These are phyloP conservation scores for Apostichopus leukothele DNA, from an alignment of 53 echinoderm and acorn worm genomes.

Conservation along the genomic window DNA sequence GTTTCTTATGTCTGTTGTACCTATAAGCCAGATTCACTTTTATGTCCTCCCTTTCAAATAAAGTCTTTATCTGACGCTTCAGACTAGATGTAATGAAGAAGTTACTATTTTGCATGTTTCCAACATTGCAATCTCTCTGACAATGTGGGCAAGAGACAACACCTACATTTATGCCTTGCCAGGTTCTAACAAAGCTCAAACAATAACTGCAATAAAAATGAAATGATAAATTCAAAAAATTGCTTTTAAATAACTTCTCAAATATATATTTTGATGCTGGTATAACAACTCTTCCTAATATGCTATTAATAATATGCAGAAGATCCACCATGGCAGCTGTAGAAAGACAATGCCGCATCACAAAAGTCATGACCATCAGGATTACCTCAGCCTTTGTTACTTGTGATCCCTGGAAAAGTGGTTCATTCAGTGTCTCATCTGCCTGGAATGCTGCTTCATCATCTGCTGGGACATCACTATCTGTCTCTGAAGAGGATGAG, in stretches of 20 bases:
- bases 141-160: slow-evolving; percentile 31
- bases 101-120: background rate
- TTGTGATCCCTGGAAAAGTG: background rate
- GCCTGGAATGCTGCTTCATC: background rate
- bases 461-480: background rate
- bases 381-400: slow-evolving; percentile 55
- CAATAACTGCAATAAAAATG: slow-evolving; percentile 28
- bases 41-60: background rate
- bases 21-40: background rate
- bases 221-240: background rate
- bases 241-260: background rate
- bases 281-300: background rate
- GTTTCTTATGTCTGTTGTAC: background rate
- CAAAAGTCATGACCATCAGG: slow-evolving; percentile 60
- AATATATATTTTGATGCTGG: background rate
- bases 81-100: slow-evolving; percentile 19
- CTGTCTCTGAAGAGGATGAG: too few species aligned
- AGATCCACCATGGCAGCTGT: slow-evolving; percentile 31
- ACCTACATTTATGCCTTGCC: background rate
- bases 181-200: background rate
- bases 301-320: slow-evolving; percentile 10
- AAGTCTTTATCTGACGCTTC: background rate
- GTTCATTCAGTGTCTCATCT: slow-evolving; percentile 49
- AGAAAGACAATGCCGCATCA: slow-evolving; percentile 53
- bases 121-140: background rate